phyloP scores from a whole-genome alignment of 2,113 vertebrate species.

The Upupa epops region DNA sequence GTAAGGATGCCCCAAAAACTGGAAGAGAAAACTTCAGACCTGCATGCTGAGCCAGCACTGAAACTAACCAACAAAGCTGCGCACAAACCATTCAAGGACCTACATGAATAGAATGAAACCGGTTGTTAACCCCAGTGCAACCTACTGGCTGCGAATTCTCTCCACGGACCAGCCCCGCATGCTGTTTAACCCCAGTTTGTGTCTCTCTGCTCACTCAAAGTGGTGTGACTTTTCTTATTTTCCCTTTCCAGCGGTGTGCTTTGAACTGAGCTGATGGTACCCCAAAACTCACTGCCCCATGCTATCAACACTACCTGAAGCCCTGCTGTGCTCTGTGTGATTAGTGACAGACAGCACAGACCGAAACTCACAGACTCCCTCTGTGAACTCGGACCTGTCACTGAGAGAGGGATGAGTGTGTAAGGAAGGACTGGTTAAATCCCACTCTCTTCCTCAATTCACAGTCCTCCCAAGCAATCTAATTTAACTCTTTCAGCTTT shows the following conservation, averaged over 20 bases:
- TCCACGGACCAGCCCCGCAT: neutral
- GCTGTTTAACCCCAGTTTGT: neutral
- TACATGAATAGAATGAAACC: neutral
- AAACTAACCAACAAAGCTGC: neutral
- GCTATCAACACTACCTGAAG: neutral
- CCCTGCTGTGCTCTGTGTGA: neutral
- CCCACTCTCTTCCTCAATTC: neutral
- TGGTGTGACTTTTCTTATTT: neutral
- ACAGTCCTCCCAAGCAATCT: neutral
- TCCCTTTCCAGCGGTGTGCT: neutral
- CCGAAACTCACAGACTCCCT: neutral
- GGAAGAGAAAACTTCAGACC: neutral
- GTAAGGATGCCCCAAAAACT: conserved; percentile 30
- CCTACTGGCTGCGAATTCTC: neutral
- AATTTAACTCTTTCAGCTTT: neutral
- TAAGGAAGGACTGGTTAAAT: neutral
- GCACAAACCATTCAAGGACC: neutral
- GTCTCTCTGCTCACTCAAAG: neutral
- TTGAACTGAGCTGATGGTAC: neutral
- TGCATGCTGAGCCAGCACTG: neutral
- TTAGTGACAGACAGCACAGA: neutral
- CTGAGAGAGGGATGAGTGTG: neutral
- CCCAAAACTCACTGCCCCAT: neutral
- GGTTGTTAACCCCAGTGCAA: neutral
- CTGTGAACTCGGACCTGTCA: neutral